These are phyloP conservation scores for Bombus pascuorum DNA, from an alignment of 1,140 invertebrate species.

Conservation along the genomic window DNA sequence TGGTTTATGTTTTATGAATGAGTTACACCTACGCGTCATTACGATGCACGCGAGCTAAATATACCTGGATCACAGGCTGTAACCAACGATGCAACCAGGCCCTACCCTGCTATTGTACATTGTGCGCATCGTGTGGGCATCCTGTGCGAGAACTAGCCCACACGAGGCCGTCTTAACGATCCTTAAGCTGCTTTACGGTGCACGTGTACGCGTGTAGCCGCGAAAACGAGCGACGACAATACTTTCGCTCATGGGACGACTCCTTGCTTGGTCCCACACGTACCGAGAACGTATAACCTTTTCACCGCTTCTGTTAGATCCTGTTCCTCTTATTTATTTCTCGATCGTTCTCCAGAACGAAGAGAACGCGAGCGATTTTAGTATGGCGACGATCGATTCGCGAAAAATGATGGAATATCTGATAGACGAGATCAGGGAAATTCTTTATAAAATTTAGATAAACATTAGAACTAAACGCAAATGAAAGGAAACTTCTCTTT, in stretches of 20 bases:
- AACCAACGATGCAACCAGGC: slow-evolving; percentile 56
- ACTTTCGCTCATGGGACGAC: slow-evolving; percentile 45
- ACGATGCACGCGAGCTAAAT: slow-evolving; percentile 61
- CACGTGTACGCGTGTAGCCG: not conserved
- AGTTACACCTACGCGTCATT: slow-evolving; percentile 73
- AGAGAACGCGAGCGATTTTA: too few species aligned
- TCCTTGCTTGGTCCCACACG: not conserved
- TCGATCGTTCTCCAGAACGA: too few species aligned
- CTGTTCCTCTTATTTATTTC: slow-evolving; percentile 33
- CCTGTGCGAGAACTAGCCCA: slow-evolving; percentile 53
- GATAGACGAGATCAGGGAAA: too few species aligned
- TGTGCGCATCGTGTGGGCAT: slow-evolving; percentile 61
- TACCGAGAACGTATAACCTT: slow-evolving; percentile 25
- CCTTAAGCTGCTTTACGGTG: slow-evolving; percentile 22
- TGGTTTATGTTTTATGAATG: slow-evolving; percentile 76
- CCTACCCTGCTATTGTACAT: slow-evolving; percentile 68
- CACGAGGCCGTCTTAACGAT: slow-evolving; percentile 51
- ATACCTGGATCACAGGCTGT: slow-evolving; percentile 54
- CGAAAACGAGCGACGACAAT: slow-evolving; percentile 44
- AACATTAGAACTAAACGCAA: too few species aligned
- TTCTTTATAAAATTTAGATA: not conserved
- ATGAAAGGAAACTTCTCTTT: not conserved
- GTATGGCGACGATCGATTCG: not conserved
- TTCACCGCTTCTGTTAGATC: slow-evolving; percentile 35
- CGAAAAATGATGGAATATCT: not conserved